A percentile compares a stretch with the other conserved stretches of the same genome.
Evolutionary conservation across 2,113 vertebrate genomes (phyloP).

Genomic region (Syngnathus typhle): DNA sequence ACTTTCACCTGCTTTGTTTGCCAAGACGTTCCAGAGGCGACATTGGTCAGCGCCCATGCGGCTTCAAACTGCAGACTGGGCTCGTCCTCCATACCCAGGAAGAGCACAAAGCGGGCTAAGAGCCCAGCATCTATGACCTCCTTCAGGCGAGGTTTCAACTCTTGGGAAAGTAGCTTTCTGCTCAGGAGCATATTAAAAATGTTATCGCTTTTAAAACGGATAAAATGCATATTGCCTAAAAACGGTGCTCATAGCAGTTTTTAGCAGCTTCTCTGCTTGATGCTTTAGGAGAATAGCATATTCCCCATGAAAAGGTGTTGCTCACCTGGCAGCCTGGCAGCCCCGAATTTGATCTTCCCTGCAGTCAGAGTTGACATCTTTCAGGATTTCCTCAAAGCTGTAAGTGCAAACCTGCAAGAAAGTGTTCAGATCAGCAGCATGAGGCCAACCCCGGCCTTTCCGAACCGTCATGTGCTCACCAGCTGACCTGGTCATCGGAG

Average conservation of each 20-base stretch:
- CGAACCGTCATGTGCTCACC: background rate
- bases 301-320: background rate
- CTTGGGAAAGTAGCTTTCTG: constrained; percentile 81
- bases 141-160: constrained; percentile 76
- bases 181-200: background rate
- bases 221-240: background rate
- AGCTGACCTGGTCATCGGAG: constrained; percentile 45
- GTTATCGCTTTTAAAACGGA: background rate
- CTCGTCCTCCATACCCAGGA: constrained; percentile 68
- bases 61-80: constrained; percentile 83
- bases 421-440: constrained; percentile 46
- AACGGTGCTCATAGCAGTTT: background rate
- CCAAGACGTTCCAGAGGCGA: constrained; percentile 82
- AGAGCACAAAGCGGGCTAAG: constrained; percentile 77
- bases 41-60: constrained; percentile 90
- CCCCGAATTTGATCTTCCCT: constrained; percentile 68
- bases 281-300: background rate
- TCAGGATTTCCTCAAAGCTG: constrained; percentile 71
- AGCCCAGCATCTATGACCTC: constrained; percentile 76
- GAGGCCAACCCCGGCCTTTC: background rate
- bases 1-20: constrained; percentile 77
- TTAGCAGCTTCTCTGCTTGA: background rate
- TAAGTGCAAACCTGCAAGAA: constrained; percentile 53
- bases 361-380: constrained; percentile 64
- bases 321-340: constrained; percentile 83